phyloP scores from a whole-genome alignment of 2,797 vertebrate genomes.

The Pseudomugil gertrudae region DNA sequence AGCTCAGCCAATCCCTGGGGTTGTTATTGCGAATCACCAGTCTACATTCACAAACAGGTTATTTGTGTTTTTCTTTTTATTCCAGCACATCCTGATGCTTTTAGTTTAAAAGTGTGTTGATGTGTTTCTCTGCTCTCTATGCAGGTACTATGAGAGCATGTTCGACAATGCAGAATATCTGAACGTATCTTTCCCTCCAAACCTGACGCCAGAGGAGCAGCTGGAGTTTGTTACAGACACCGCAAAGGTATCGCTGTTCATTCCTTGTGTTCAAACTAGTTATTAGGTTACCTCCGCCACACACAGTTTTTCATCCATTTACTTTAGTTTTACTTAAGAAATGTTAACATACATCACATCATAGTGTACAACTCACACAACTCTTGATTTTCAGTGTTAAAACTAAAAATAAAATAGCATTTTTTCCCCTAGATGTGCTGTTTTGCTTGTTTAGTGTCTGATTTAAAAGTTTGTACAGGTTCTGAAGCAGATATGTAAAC shows the following conservation, averaged over 20 bases:
- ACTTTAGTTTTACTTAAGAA: too few species aligned
- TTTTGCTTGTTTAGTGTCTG: neutral
- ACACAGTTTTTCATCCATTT: neutral
- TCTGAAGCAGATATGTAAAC: too few species aligned
- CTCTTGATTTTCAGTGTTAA: too few species aligned
- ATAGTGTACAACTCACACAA: too few species aligned
- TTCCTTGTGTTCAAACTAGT: neutral
- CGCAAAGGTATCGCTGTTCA: constrained; percentile 80
- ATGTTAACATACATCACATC: too few species aligned
- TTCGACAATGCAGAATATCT: constrained; percentile 88
- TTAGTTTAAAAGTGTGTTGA: neutral
- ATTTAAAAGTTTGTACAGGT: too few species aligned
- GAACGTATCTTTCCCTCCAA: constrained; percentile 81
- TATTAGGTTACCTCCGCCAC: neutral
- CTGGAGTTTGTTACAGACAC: constrained; percentile 83
- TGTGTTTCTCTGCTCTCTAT: neutral
- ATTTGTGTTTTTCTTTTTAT: neutral
- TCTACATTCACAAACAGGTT: constrained; percentile 85
- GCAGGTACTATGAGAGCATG: constrained; percentile 92
- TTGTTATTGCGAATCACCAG: constrained; percentile 88
- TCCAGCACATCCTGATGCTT: too few species aligned
- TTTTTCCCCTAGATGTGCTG: too few species aligned
- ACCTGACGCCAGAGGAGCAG: constrained; percentile 84
- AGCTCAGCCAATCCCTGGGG: constrained; percentile 84
- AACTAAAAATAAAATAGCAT: too few species aligned